A percentile compares a stretch with the other conserved stretches of the same genome.
Evolutionary conservation across 1,140 invertebrate species (phyloP).

Genomic region (Trigoniulus corallinus): DNA sequence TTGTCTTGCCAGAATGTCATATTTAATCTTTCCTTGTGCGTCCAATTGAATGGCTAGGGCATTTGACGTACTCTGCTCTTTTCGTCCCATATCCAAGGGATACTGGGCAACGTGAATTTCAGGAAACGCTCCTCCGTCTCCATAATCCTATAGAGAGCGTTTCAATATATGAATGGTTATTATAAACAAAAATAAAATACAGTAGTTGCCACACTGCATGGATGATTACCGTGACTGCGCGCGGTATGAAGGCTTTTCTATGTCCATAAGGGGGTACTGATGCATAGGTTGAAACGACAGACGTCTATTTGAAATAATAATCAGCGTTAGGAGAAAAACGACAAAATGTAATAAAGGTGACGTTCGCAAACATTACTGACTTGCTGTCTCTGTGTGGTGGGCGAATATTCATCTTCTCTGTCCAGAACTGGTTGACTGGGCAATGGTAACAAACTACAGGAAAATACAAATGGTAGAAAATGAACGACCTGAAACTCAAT

Average conservation of each 20-base stretch:
- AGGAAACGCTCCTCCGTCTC: conserved; percentile 95
- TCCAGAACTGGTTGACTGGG: conserved; percentile 73
- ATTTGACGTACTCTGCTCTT: conserved; percentile 48
- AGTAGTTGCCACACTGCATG: not conserved
- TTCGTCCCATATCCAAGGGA: conserved; percentile 66
- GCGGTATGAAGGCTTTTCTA: conserved; percentile 83
- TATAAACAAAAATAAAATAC: conserved; percentile 15
- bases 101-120: conserved; percentile 96
- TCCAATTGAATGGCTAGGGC: conserved; percentile 87
- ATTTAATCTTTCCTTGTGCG: conserved; percentile 87
- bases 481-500: too few relatives aligned
- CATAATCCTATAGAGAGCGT: conserved; percentile 42
- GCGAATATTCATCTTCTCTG: conserved; percentile 76
- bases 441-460: conserved; percentile 53
- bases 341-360: conserved; percentile 18
- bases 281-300: conserved; percentile 59
- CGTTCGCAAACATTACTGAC: conserved; percentile 32
- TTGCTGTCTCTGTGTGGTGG: conserved; percentile 26
- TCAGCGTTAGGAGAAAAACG: not conserved
- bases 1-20: conserved; percentile 86
- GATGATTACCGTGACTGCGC: conserved; percentile 55
- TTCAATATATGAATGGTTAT: conserved; percentile 5
- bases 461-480: too few relatives aligned
- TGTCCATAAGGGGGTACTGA: conserved; percentile 93
- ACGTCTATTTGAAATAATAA: conserved; percentile 20